Evolutionary conservation across 30 jellyfish, hydroid and myxozoan species (phyloP).

Genomic region (Nemopilema nomurai): DNA sequence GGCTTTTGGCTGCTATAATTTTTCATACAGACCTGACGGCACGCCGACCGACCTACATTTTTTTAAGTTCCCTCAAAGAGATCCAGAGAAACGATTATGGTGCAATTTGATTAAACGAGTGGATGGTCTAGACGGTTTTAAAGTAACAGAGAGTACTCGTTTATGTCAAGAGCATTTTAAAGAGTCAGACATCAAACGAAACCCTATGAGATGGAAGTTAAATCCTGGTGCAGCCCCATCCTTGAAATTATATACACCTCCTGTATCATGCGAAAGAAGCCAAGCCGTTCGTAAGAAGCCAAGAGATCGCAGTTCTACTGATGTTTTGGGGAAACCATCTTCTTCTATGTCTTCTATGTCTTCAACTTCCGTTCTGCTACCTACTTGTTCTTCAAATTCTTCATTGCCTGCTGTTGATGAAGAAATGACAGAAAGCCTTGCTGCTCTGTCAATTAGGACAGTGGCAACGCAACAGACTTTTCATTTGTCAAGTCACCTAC

Average conservation of each 20-base stretch:
- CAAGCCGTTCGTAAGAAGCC: background rate
- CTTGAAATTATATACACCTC: background rate
- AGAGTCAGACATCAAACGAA: background rate
- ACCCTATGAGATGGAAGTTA: background rate
- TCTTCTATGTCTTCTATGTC: background rate
- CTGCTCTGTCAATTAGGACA: background rate
- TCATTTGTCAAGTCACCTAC: background rate
- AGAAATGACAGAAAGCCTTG: background rate
- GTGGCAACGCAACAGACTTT: background rate
- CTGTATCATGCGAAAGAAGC: background rate
- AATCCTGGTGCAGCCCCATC: background rate
- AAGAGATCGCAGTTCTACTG: background rate
- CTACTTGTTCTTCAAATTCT: background rate
- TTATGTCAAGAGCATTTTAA: background rate
- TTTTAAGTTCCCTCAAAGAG: constrained; percentile 49
- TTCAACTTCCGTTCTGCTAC: background rate
- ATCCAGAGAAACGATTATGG: constrained; percentile 25
- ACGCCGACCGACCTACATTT: constrained; percentile 50
- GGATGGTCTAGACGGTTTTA: background rate
- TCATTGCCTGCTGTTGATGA: background rate
- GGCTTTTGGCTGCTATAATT: constrained; percentile 47
- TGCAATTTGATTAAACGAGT: background rate
- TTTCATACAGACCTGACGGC: constrained; percentile 31
- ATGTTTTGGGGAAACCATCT: background rate
- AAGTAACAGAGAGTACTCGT: background rate